Evolutionary conservation across 2,797 vertebrate genomes (phyloP), one percentile per base, ranked within the genome.

Genomic region (Alcedo atthis): DNA sequence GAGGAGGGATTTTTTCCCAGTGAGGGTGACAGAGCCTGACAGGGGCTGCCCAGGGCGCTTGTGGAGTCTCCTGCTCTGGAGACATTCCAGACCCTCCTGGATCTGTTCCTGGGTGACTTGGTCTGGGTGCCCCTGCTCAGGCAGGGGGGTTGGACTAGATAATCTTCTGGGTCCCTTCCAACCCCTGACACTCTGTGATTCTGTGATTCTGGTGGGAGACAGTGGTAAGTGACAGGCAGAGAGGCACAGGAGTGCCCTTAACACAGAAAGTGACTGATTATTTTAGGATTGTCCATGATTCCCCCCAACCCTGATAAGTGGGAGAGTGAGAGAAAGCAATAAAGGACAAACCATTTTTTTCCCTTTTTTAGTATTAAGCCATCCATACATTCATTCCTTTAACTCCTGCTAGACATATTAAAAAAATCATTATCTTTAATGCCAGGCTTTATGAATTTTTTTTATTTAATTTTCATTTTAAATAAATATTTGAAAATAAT

Each of bases 401-500:
- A 81, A 90, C 78, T 93, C 88, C 78, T 53, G 82, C 24, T 67
- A 90, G 55, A 68, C 10, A 81, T 61, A 91, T 57, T 2, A 69
- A 93, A 93, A 75, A 85, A 37, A 33, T 12, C 5, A 49, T 35
- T 20, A 61, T 84, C 45, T 42, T 69, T 85, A 90, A 90, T 68
- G 71, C 4, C 12, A 92, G 18, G 28, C 71, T 78, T 82, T 62
- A 71, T 80, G 35, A 92, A 73, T 58, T 85, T 94, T 89, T 80
- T 89, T 80, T 55, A 93, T 95, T 81, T 68, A 48, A 81, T 94
- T 93, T 92, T 89, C 84, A 81, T 83, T 78, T 66, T 87, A 95
- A 95, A 89, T 51, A 95, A 95, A 92, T 93, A 92, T 96, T 95
- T 95, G 82, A 79, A 93, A 95, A 80, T 85, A 90, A 62, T 80